Percentiles rank a stretch among this genome's conserved stretches.
These are phyloP conservation scores for Adrianichthys oophorus DNA, from an alignment of 2,797 vertebrate genomes.

Conservation along the genomic window DNA sequence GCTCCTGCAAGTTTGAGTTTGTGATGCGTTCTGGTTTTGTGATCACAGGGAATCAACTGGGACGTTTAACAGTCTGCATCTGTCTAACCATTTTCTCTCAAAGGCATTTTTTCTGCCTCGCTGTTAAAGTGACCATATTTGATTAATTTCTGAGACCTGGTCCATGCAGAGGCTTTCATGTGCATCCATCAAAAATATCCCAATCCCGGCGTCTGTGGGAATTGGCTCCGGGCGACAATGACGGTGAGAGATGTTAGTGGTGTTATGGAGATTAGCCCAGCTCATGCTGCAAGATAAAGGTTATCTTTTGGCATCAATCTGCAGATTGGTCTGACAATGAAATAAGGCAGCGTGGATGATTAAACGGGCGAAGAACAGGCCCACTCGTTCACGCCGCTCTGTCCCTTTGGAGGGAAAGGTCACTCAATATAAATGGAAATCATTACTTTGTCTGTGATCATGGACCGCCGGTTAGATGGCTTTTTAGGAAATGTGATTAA, in stretches of 20 bases:
- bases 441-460: conserved; percentile 45
- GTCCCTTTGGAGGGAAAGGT: conserved; percentile 53
- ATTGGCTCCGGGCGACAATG: conserved; percentile 43
- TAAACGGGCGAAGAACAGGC: conserved; percentile 41
- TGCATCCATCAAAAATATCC: conserved; percentile 23
- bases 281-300: conserved; percentile 48
- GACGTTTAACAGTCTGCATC: no score
- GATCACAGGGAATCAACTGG: no score
- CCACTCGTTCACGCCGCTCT: conserved; percentile 22
- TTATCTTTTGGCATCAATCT: conserved; percentile 54
- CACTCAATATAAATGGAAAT: conserved; percentile 73
- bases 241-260: conserved; percentile 28
- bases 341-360: conserved; percentile 46
- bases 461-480: conserved; percentile 22
- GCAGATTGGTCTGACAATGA: conserved; percentile 30
- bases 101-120: not conserved
- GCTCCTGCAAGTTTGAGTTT: no score
- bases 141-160: not conserved
- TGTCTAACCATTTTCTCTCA: not conserved
- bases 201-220: conserved; percentile 24
- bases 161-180: conserved; percentile 7
- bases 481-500: conserved; percentile 34
- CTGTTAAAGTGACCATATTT: conserved; percentile 14
- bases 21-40: no score
- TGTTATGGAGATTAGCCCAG: conserved; percentile 46